Percentiles rank a stretch among this genome's conserved stretches.
Conservation (phyloP, 1,140 invertebrate species). For the Eumeta japonica region DNA sequence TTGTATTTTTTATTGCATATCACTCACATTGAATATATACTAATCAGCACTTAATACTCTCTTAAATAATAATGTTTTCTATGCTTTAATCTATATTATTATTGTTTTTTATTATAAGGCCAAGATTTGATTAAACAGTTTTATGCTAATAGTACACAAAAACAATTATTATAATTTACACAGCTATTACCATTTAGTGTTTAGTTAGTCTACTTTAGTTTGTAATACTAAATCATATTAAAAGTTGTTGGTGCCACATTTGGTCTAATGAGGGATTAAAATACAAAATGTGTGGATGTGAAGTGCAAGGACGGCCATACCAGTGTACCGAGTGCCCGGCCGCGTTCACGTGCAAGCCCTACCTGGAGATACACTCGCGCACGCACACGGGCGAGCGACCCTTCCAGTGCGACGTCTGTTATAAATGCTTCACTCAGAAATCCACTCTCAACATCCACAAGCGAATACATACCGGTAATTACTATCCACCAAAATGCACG, state of each 20-base stretch:
- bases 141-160: too few relatives aligned
- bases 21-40: too few relatives aligned
- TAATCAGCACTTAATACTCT: too few relatives aligned
- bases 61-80: slow-evolving; percentile 3
- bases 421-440: slow-evolving; percentile 70
- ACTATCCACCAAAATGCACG: too few relatives aligned
- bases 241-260: slow-evolving; percentile 50
- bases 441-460: slow-evolving; percentile 78
- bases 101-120: too few relatives aligned
- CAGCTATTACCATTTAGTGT: too few relatives aligned
- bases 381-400: slow-evolving; percentile 75
- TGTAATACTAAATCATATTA: not conserved
- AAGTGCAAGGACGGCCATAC: slow-evolving; percentile 60
- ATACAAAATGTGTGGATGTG: slow-evolving; percentile 15
- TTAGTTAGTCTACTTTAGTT: too few relatives aligned
- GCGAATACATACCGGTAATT: slow-evolving; percentile 72
- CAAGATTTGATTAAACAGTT: too few relatives aligned
- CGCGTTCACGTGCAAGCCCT: slow-evolving; percentile 66
- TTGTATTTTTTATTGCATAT: not conserved
- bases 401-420: slow-evolving; percentile 68
- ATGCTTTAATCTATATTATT: too few relatives aligned
- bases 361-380: slow-evolving; percentile 72
- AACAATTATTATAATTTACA: too few relatives aligned
- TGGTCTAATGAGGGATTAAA: too few relatives aligned
- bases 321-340: slow-evolving; percentile 65